Percentiles rank a stretch among this genome's conserved stretches.
phyloP scores from a whole-genome alignment of 2,113 vertebrate species.

The Tachycineta bicolor region DNA sequence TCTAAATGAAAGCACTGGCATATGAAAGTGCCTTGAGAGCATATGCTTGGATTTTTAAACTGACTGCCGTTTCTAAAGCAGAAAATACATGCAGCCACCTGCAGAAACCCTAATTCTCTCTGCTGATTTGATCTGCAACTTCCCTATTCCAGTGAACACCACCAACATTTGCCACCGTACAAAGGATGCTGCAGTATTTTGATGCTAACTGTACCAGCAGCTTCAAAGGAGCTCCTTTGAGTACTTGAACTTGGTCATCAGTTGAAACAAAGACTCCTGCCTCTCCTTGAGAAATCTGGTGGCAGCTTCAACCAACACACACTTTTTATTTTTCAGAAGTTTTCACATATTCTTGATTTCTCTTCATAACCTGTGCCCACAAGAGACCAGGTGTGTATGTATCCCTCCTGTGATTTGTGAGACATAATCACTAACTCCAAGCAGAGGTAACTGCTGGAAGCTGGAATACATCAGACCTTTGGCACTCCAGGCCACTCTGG shows the following conservation, averaged over 20 bases:
- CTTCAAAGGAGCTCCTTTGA: not conserved
- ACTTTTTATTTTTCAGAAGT: not conserved
- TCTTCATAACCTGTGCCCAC: not conserved
- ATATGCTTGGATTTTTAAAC: not conserved
- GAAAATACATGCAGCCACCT: not conserved
- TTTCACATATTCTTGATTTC: not conserved
- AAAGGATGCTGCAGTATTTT: not conserved
- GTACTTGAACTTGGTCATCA: not conserved
- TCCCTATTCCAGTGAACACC: not conserved
- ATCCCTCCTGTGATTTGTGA: not conserved
- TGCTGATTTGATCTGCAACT: not conserved
- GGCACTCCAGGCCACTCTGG: not conserved
- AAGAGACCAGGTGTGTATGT: not conserved
- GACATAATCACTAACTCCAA: not conserved
- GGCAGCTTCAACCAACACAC: not conserved
- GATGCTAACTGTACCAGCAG: not conserved
- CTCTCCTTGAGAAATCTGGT: not conserved
- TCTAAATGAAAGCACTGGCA: not conserved
- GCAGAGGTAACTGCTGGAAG: not conserved
- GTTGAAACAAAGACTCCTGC: not conserved
- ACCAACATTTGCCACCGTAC: not conserved
- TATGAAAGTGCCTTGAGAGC: not conserved
- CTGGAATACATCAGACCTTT: not conserved
- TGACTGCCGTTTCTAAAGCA: not conserved
- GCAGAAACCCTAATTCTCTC: not conserved